Percentiles rank a stretch among this genome's conserved stretches.
Evolutionary conservation across 2,888 invertebrate species (phyloP).

Genomic region (Athalia circularis): DNA sequence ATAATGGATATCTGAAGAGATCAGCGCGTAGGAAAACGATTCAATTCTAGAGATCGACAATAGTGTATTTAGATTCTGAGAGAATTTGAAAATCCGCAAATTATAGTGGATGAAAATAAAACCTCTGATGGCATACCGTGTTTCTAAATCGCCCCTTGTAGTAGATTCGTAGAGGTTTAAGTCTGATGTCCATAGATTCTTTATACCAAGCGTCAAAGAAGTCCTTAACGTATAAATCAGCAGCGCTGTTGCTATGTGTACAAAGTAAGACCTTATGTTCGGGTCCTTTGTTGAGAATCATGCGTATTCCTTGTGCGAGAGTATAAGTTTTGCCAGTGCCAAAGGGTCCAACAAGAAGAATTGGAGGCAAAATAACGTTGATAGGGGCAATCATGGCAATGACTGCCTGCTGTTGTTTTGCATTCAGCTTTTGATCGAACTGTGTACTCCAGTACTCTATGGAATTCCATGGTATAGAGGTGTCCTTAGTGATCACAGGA

Average conservation of each 20-base stretch:
- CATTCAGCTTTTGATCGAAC: conserved; percentile 81
- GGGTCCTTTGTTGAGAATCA: conserved; percentile 77
- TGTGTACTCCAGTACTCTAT: conserved; percentile 81
- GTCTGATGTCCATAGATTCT: conserved; percentile 79
- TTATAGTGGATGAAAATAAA: conserved; percentile 29
- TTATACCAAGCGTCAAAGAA: conserved; percentile 87
- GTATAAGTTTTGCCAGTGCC: conserved; percentile 94
- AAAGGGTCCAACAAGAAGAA: conserved; percentile 86
- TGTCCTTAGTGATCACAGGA: conserved; percentile 74
- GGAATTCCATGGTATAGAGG: conserved; percentile 81
- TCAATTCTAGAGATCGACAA: background rate
- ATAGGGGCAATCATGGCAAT: conserved; percentile 84
- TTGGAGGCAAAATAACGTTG: conserved; percentile 80
- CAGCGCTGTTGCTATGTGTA: conserved; percentile 92
- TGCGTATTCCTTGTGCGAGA: conserved; percentile 77
- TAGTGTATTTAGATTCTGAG: background rate
- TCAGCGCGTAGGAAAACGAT: too few species aligned
- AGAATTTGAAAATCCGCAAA: background rate
- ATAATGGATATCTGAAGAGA: background rate
- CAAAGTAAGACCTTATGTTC: conserved; percentile 86
- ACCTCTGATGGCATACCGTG: conserved; percentile 83
- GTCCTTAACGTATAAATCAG: conserved; percentile 89
- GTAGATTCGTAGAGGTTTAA: conserved; percentile 83
- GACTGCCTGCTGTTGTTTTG: conserved; percentile 87
- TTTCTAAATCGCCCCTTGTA: conserved; percentile 87